Percentiles rank a stretch among this genome's conserved stretches.
These are phyloP conservation scores for Acanthisitta chloris DNA, from an alignment of 2,113 vertebrate genomes.

Conservation along the genomic window DNA sequence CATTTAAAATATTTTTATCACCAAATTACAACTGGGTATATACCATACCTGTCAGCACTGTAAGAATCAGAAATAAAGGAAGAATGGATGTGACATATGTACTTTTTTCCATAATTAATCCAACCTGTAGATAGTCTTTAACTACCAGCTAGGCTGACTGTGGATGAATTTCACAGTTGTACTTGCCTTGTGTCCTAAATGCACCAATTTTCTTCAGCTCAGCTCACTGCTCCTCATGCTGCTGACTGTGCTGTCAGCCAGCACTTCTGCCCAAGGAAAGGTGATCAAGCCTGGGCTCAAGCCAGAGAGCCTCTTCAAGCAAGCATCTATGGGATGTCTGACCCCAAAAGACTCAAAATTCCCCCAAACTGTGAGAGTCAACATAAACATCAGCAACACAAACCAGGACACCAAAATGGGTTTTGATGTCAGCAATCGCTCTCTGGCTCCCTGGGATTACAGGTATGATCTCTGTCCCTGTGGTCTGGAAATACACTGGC, in stretches of 20 bases:
- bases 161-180: neutral
- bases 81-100: fast-evolving
- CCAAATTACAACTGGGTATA: neutral
- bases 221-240: conserved; percentile 19
- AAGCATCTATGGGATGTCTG: neutral
- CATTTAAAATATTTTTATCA: neutral
- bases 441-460: conserved; percentile 74
- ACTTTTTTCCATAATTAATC: neutral
- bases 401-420: neutral
- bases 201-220: neutral
- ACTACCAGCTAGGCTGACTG: neutral
- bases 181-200: neutral
- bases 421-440: conserved; percentile 50
- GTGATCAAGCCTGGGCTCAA: neutral
- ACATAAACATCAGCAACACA: conserved; percentile 27
- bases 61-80: neutral
- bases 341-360: conserved; percentile 7
- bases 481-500: neutral
- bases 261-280: neutral
- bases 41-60: neutral
- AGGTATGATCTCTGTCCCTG: conserved; percentile 24
- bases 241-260: neutral
- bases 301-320: neutral
- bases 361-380: conserved; percentile 63
- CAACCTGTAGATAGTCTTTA: neutral